Base-by-base conservation (phyloP, 2,888 invertebrate genomes). In the Parnassius mnemosyne region DNA sequence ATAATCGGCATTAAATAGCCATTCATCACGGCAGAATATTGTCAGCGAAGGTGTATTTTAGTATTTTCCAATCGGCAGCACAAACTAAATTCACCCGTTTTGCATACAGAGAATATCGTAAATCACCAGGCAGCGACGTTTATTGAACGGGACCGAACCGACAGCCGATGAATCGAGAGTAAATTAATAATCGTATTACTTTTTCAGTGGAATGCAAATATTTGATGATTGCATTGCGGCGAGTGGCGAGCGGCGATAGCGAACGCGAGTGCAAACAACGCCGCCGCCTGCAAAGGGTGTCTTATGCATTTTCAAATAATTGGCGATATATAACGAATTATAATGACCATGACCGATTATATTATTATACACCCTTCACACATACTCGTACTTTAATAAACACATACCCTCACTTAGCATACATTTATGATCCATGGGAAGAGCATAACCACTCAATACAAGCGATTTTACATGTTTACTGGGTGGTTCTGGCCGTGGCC, bases 171-270 rank as follows among this genome's bases (percentile, higher is more conserved):
- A 89, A 90, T 86, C 79, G 87, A 70, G 79, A 77, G 83, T 80
- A 89, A 89, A 91, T 91, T 89, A 89, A 89, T 89, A 91, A 91
- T 88, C 82, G 84, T 83, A 89, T 91, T 90, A 91, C 86, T 90
- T 89, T 89, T 90, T 87, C 87, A 85, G 77, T 73, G 80, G 83
- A 81, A 89, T 88, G 88, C 87, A 91, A 89, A 90, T 89, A 88
- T 89, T 89, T 88, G 86, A 85, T 84, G 89, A 86, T 87, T 87
- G 86, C 83, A 77, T 77, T 84, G 88, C 68, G 84, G 87, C 79
- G 83, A 78, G 79, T 83, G 85, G 66, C 69, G 78, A 65, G 62
- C 55, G 71, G 72, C 72, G 81, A 83, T 83, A 83, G 76, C 72
- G 80, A 69, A n/a, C 55, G 12, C 44, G 25, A 58, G 57, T 41